Percentiles rank a stretch among this genome's conserved stretches.
Conservation (phyloP, 2,888 invertebrate species). For the Lordiphosa fenestrarum region DNA sequence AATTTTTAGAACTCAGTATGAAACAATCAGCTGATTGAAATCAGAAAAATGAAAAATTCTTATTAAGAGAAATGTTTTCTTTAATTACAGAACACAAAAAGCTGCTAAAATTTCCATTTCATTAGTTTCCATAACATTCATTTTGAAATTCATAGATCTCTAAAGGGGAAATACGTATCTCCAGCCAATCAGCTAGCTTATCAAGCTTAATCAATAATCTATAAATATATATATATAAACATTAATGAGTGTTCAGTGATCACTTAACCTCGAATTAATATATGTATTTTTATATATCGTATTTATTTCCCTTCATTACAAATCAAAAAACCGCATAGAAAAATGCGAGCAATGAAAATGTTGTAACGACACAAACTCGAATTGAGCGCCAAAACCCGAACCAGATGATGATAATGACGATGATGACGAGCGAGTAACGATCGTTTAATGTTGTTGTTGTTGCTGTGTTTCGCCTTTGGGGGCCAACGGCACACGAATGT, state of each 20-base stretch:
- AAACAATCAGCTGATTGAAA: too few species aligned
- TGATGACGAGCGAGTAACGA: slow-evolving; percentile 6
- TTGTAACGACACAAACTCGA: slow-evolving; percentile 10
- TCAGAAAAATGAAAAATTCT: too few species aligned
- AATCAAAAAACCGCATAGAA: slow-evolving; percentile 10
- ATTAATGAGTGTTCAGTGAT: too few species aligned
- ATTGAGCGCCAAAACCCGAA: slow-evolving; percentile 22
- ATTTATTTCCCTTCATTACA: slow-evolving; percentile 4
- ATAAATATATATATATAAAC: not conserved
- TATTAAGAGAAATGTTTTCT: too few species aligned
- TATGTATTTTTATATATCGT: not conserved
- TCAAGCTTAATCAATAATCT: not conserved
- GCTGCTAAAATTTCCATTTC: too few species aligned
- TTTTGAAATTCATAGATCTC: not conserved
- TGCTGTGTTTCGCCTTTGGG: slow-evolving; percentile 42
- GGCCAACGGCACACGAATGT: slow-evolving; percentile 50
- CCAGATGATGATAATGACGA: slow-evolving; percentile 24
- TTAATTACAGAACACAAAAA: too few species aligned
- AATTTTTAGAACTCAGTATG: too few species aligned
- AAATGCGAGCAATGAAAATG: slow-evolving; percentile 12
- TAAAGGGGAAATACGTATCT: not conserved
- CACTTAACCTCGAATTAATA: not conserved
- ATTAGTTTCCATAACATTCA: too few species aligned
- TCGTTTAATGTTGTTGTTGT: slow-evolving; percentile 14
- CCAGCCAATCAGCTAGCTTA: not conserved